phyloP scores from a whole-genome alignment of 2,797 vertebrate genomes.

The Myiothlypis chrysogaster region DNA sequence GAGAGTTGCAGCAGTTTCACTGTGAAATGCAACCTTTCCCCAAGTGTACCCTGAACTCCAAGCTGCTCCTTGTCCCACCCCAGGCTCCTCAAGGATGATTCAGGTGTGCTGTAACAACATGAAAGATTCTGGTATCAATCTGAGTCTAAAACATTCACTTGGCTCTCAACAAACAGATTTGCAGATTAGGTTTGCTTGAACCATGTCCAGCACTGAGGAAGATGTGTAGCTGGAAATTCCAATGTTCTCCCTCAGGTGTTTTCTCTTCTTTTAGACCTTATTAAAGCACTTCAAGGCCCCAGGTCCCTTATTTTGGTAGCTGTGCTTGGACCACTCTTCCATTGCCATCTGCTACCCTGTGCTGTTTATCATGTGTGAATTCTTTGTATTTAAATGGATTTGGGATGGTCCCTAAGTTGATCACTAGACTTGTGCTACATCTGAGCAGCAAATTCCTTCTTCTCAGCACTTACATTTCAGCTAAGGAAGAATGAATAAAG shows the following conservation, averaged over 20 bases:
- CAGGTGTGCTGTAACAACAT: background rate
- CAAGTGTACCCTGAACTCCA: background rate
- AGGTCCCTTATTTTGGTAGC: background rate
- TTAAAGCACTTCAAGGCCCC: background rate
- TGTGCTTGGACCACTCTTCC: background rate
- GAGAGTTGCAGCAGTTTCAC: background rate
- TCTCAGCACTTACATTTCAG: background rate
- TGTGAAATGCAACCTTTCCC: background rate
- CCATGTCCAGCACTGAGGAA: background rate
- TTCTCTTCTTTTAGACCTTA: background rate
- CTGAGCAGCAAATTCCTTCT: background rate
- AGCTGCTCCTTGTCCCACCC: background rate
- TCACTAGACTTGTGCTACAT: background rate
- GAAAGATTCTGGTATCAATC: background rate
- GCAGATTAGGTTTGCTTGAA: background rate
- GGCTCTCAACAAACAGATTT: background rate
- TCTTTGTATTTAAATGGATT: background rate
- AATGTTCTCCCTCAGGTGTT: background rate
- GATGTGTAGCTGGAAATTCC: accelerated
- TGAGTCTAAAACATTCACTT: background rate
- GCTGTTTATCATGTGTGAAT: background rate
- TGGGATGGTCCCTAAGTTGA: accelerated
- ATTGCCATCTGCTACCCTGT: background rate
- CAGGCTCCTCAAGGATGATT: background rate
- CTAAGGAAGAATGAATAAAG: background rate